Base-by-base conservation (phyloP, 2,888 invertebrate genomes). In the Diaprepes abbreviatus region DNA sequence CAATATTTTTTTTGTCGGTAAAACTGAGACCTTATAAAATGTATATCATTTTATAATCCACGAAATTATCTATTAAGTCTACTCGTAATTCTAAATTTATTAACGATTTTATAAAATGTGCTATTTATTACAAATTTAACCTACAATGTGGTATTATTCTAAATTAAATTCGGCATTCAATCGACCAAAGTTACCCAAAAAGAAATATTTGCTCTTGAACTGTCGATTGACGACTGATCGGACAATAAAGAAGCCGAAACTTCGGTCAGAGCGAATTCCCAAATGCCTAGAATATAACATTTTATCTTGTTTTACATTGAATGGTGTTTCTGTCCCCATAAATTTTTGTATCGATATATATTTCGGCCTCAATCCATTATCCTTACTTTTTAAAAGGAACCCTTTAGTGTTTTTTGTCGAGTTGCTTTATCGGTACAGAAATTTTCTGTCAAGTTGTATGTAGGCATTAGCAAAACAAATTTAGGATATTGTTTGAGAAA, bases 291-390 rank as follows among this genome's bases (percentile, higher is more conserved):
- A 79, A 79, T 79, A 80, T 77, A 79, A 77, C 80, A 77, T 82
- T 80, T 80, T 78, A 77, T 81, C 81, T 79, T 81, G 82, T 81
- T 82, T 82, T 81, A 82, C 82, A 82, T 82, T 82, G 81, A 82
- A 82, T 82, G 78, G 81, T 75, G 70, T 67, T 71, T 67, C 75
- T 72, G 74, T 75, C 74, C 75, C 77, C 78, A 81, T 82, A 82
- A 82, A 82, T 82, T 79, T 69, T 59, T 45, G 66, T 70, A 71
- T 73, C 71, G 73, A 73, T 72, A 73, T 71, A 70, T 72, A 73
- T 73, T 73, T 73, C 59, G 70, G 63, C 45, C 54, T 63, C 54
- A 36, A 64, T 59, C 67, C 71, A 67, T 71, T 71, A 67, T 67
- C 54, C 52, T 16, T 60, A 43, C 31, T 35, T 67, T 67, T 55